Evolutionary conservation across 2,888 invertebrate species (phyloP), one percentile per base, ranked within the genome.

Genomic region (Atrina japonica): DNA sequence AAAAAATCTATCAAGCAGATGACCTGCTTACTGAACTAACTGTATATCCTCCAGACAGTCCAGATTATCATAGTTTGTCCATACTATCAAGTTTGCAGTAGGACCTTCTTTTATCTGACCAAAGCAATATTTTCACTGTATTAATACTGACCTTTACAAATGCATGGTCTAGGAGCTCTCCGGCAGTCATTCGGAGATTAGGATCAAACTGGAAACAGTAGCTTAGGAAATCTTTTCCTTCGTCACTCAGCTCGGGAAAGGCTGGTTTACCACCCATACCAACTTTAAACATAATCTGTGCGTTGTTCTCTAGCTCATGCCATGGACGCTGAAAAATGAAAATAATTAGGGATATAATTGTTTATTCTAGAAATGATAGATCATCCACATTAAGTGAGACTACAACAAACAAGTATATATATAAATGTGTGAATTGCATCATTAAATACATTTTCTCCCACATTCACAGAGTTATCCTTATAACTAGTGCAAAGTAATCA

Each of bases 271-370:
- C 95, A 0, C 97, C 97, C 94, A 96, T 97, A 41, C 97, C 97
- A 85, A 97, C 97, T 93, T 96, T 94, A 84, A 96, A 97, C 96
- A 97, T 96, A 81, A 97, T 97, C 93, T 97, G 97, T 91, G 95
- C 96, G 92, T 96, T 96, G 81, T 96, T 96, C 92, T 97, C 97
- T 88, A 94, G 95, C 86, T 97, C 96, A 59, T 94, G 94, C 96
- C 97, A 98, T 0, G 97, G 97, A 50, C 96, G 94, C 95, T 96
- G 92, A 7, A 91, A 52, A 63, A 1, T 66, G 3, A 50, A 43
- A 29, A 53, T 18, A 0, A 29, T 3, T 43, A 6, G 16, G 16
- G 5, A n/a, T 3, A n/a, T 0, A 43, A n/a, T 23, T 35, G n/a
- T 21, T 9, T 18, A 3, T 14, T 25, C 11, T 53, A 25, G 9